Percentiles rank a stretch among this genome's conserved stretches.
Conservation (phyloP, 2,888 invertebrate genomes). For the Nymphalis urticae region DNA sequence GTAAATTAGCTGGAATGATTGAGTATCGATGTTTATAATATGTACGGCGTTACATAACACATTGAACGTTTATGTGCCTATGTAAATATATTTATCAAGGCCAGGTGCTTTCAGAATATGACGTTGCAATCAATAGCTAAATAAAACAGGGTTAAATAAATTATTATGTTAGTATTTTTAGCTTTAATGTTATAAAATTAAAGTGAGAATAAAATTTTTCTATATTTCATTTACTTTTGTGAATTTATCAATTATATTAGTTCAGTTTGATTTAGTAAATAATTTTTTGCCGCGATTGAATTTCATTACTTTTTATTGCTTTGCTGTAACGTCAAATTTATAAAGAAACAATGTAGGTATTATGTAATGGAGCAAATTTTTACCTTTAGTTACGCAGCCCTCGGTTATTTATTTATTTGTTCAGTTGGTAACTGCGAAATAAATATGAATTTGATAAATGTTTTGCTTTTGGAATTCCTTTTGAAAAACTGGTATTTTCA, state of each 20-base stretch:
- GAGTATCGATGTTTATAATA: constrained; percentile 60
- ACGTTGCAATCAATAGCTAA: constrained; percentile 39
- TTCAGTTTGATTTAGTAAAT: neutral
- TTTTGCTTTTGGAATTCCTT: too few species aligned
- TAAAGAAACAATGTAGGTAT: too few species aligned
- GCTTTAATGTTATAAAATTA: constrained; percentile 15
- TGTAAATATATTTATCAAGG: constrained; percentile 65
- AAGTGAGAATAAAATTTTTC: neutral
- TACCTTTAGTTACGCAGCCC: too few species aligned
- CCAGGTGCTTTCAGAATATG: constrained; percentile 60
- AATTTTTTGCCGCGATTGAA: neutral
- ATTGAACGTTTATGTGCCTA: constrained; percentile 60
- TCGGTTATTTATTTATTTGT: too few species aligned
- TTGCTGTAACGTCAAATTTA: too few species aligned
- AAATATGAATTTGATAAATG: too few species aligned
- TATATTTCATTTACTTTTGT: neutral
- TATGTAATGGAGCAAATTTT: too few species aligned
- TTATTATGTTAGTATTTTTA: constrained; percentile 28
- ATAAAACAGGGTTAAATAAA: constrained; percentile 35
- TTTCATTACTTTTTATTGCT: neutral
- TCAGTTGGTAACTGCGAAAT: too few species aligned
- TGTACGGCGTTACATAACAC: constrained; percentile 67
- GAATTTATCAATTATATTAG: neutral
- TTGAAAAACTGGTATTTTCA: too few species aligned
- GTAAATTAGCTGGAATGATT: constrained; percentile 50